Evolutionary conservation across 2,888 invertebrate genomes (phyloP).

Genomic region (Cephus nigrinus): DNA sequence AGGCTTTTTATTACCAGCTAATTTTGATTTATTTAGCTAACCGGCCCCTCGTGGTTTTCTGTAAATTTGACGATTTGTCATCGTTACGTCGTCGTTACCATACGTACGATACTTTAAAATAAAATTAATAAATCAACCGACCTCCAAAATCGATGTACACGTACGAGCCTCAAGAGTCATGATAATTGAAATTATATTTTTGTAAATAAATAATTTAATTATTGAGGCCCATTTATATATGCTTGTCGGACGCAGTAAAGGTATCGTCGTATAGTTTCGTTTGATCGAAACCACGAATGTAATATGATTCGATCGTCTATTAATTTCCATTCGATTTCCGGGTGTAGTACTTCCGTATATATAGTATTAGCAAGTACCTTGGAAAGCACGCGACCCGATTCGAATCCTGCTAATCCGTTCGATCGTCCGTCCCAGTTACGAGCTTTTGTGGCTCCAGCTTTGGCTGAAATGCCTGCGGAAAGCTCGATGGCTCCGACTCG

Average conservation of each 20-base stretch:
- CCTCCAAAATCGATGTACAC: neutral
- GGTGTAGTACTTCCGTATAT: neutral
- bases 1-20: constrained; percentile 12
- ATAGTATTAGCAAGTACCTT: neutral
- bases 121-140: neutral
- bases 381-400: neutral
- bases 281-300: neutral
- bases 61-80: neutral
- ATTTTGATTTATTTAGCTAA: constrained; percentile 15
- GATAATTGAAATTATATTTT: too few relatives aligned
- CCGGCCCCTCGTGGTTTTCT: neutral
- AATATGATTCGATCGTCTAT: neutral
- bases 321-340: neutral
- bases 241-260: neutral
- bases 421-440: neutral
- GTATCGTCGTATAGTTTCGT: neutral
- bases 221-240: neutral
- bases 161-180: neutral
- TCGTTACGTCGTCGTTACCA: neutral
- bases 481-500: neutral
- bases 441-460: neutral
- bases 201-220: too few relatives aligned
- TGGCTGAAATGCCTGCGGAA: neutral
- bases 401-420: neutral
- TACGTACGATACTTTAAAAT: neutral